Evolutionary conservation across 2,888 invertebrate genomes (phyloP).

Genomic region (Lacanobia wlatinum): DNA sequence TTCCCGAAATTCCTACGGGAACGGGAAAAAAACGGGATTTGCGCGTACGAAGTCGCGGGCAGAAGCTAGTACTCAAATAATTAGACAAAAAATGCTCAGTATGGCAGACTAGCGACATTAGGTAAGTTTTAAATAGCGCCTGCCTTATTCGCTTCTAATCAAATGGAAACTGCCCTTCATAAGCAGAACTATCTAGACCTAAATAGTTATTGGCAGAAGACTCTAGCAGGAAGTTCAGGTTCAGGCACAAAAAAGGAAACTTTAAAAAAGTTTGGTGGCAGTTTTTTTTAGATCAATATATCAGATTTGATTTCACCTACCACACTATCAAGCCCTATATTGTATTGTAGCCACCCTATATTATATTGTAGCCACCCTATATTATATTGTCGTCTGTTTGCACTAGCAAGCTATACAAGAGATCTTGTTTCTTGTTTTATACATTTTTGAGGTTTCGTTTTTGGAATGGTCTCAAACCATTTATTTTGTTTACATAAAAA

Average conservation of each 20-base stretch:
- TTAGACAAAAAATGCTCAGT: neutral
- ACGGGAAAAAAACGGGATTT: no score
- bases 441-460: neutral
- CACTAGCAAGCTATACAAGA: neutral
- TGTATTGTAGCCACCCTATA: no score
- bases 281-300: no score
- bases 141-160: neutral
- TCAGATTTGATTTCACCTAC: neutral
- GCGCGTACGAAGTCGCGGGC: no score
- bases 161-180: neutral
- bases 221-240: no score
- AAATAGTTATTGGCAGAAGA: neutral
- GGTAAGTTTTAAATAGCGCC: neutral
- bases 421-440: neutral
- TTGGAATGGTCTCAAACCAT: neutral
- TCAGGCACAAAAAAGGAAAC: no score
- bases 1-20: no score
- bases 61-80: neutral
- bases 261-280: no score
- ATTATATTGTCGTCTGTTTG: no score
- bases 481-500: neutral
- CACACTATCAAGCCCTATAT: neutral
- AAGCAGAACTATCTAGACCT: neutral
- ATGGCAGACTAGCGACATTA: neutral
- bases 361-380: no score